Percentiles rank a stretch among this genome's conserved stretches.
Conservation (phyloP, 2,797 vertebrate species). For the Menidia menidia region DNA sequence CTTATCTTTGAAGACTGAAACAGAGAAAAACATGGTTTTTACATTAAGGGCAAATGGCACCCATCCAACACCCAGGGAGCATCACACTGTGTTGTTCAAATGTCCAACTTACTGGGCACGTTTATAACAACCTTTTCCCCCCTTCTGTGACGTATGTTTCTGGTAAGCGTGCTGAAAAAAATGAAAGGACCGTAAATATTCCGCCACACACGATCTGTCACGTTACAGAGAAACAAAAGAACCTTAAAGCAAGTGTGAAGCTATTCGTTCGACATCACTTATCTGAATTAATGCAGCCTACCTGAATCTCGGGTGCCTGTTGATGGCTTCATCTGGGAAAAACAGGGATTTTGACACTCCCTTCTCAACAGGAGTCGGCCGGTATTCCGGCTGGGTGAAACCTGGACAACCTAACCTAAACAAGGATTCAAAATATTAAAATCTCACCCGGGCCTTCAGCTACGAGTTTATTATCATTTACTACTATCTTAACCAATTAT, state of each 20-base stretch:
- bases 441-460: too few relatives aligned
- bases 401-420: slow-evolving; percentile 93
- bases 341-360: slow-evolving; percentile 96
- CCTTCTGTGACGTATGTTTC: slow-evolving; percentile 95
- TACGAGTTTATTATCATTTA: not conserved
- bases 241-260: too few relatives aligned
- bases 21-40: not conserved
- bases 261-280: too few relatives aligned
- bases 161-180: slow-evolving; percentile 90
- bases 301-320: slow-evolving; percentile 96
- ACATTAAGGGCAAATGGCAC: not conserved
- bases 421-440: not conserved
- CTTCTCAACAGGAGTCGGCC: slow-evolving; percentile 89
- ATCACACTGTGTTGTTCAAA: not conserved
- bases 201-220: too few relatives aligned
- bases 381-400: slow-evolving; percentile 90
- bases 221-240: not conserved
- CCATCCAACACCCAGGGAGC: too few relatives aligned
- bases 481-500: not conserved
- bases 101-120: slow-evolving; percentile 90
- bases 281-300: slow-evolving; percentile 50
- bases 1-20: slow-evolving; percentile 94
- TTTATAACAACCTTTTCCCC: slow-evolving; percentile 97
- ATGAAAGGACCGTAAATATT: not conserved
- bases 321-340: slow-evolving; percentile 97